Base-by-base conservation (phyloP, 92 coral and sea anemone species). In the Desmophyllum pertusum region DNA sequence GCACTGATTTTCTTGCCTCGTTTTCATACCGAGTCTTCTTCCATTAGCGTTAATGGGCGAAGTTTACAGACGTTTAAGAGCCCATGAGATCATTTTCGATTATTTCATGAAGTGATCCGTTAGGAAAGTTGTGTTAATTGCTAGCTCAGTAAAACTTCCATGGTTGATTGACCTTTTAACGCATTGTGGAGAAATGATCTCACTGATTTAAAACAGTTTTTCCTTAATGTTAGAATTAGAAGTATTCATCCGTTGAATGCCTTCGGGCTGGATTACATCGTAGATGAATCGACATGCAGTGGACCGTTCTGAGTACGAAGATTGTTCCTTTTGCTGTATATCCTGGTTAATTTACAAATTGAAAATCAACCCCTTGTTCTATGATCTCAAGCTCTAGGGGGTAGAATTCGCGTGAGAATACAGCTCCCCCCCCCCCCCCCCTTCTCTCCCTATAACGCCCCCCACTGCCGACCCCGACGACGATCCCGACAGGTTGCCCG, bases 181-280 rank as follows among this genome's bases (percentile, higher is more conserved):
- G 76, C 84, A 80, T 80, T 68, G 64, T 36, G 27, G 38, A 80
- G 76, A 48, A 52, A 68, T 80, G 76, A 80, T 48, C 41, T 80
- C 76, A 80, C n/a, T n/a, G n/a, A 68, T 67, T 67, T 48, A 36
- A 67, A 80, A 38, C 41, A 61, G 18, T 63, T 59, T 63, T 35
- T 67, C 51, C 11, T 21, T 30, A 64, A 38, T 76, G 48, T n/a
- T n/a, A n/a, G n/a, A n/a, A 52, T 42, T 63, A 15, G 15, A 78
- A 3, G n/a, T 42, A 29, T 3, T 62, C 83, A 62, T 62, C 72
- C 83, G 73, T 78, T 78, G 83, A 43, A 41, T 62, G 73, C 31
- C 29, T 78, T 43, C 27, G 25, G 45, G 29, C 17, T 17, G 21
- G 6, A 67, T 67, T 67, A 17, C 73, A 67, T 36, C 71, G 11